Base-by-base conservation (phyloP, 2,888 invertebrate genomes). In the Lamellibrachia columna region DNA sequence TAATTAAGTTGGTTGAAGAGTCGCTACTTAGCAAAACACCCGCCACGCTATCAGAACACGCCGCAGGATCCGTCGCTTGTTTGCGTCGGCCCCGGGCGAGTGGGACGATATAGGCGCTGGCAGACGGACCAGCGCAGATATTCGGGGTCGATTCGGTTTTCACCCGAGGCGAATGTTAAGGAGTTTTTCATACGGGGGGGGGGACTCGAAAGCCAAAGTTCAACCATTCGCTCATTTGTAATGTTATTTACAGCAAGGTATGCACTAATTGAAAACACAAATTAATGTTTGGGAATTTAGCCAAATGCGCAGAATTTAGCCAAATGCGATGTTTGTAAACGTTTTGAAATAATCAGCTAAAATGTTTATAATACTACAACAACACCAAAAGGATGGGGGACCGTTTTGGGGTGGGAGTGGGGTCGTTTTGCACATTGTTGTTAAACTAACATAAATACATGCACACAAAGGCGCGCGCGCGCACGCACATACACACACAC, bases 1-100 rank as follows among this genome's bases (percentile, higher is more conserved):
- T 75, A 75, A 75, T 75, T 75, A 22, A 75, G 75, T 75, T 75
- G 75, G 75, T 75, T 75, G 75, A 75, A 75, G 75, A 22, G 22
- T 75, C 75, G 75, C 75, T 75, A 75, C 75, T 75, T 75, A 75
- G 75, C 75, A 75, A 75, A 75, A 11, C 75, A 22, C 75, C 75
- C 75, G 4, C 75, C 75, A 22, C n/a, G 22, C 15, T 75, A 75
- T 75, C 75, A 4, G 75, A 22, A n/a, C 75, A 75, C 75, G 22
- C 75, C 75, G 22, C 22, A 22, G n/a, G 11, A 60, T n/a, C 75
- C 75, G n/a, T 75, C 75, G 75, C 75, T 75, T 75, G 75, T 75
- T 75, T 75, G 75, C 75, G 15, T 75, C n/a, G 75, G 75, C 75
- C 75, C 22, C 75, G 22, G 75, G 75, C 75, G 22, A 15, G 75